Evolutionary conservation across 2,797 vertebrate species (phyloP), one percentile per base, ranked within the genome.

Genomic region (Catharus ustulatus): DNA sequence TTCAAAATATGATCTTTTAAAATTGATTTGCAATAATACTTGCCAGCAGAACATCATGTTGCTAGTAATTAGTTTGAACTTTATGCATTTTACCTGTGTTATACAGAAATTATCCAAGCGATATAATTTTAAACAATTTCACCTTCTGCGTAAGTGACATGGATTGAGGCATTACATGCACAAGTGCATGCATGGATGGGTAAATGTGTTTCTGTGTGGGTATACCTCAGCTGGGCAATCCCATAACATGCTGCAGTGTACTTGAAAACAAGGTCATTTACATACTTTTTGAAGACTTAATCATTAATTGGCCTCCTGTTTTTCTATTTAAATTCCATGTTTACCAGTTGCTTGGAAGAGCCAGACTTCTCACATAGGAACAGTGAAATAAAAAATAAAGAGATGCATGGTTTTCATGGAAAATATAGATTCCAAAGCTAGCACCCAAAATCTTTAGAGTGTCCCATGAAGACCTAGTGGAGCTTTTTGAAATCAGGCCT

Each of bases 151-250:
- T 22, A 30, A 75, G 19, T 49, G 43, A 9, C 29, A 40, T 18
- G 10, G n/a, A 49, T 11, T 36, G 11, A 72, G 46, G 13, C 1
- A 6, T 6, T 45, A 3, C 32, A 66, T 36, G 38, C 10, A 15
- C 38, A 17, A 0, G 1, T 63, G 38, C 30, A 16, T 29, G 29
- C 6, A 29, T 9, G 27, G 7, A 7, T 48, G 15, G 10, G 13
- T 38, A 69, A 66, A 66, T 1, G 4, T 12, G 8, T 61, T 63
- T 86, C 30, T 62, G 9, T n/a, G 32, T 42, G 29, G 26, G 18
- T 75, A n/a, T 57, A 15, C 7, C 5, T 36, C 48, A 42, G 6
- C 15, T 66, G 66, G 15, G 20, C 9, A 84, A 52, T 15, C 8
- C 27, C 23, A 34, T 26, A 49, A 32, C 3, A 22, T 52, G 12